Evolutionary conservation across 1,140 invertebrate species (phyloP).

Genomic region (Pectinophora gossypiella): DNA sequence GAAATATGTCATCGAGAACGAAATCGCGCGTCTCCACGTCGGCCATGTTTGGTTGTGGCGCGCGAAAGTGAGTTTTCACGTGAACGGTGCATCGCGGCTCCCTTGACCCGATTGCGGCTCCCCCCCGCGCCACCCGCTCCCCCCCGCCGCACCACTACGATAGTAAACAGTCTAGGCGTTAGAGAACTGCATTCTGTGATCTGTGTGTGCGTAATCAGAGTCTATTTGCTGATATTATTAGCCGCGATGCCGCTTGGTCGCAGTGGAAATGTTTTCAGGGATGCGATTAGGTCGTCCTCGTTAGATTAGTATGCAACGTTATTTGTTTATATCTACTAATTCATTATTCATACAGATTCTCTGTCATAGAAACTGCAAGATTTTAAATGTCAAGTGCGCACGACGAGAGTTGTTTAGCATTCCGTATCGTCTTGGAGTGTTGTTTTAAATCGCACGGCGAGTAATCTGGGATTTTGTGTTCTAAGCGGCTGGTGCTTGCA

Average conservation of each 20-base stretch:
- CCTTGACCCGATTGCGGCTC: constrained; percentile 61
- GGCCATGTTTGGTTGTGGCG: constrained; percentile 60
- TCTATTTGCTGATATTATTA: not conserved
- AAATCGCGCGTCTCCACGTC: constrained; percentile 47
- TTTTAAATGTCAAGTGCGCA: no score
- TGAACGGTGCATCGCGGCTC: constrained; percentile 66
- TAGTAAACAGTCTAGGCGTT: constrained; percentile 32
- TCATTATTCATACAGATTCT: no score
- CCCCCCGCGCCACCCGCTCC: constrained; percentile 19
- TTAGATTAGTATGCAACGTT: not conserved
- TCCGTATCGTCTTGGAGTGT: no score
- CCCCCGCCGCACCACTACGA: constrained; percentile 27
- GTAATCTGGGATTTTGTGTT: no score
- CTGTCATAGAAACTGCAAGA: no score
- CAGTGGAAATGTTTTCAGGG: constrained; percentile 31
- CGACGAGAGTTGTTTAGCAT: no score
- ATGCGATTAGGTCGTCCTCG: constrained; percentile 13
- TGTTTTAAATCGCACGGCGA: no score
- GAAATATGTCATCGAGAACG: constrained; percentile 52
- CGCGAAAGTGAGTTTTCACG: constrained; percentile 73
- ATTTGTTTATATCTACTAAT: no score
- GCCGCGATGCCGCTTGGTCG: not conserved
- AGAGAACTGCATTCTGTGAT: constrained; percentile 21
- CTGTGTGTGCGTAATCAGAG: constrained; percentile 2
- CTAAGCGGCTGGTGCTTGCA: no score